Evolutionary conservation across 2,888 invertebrate genomes (phyloP).

Genomic region (Sturmia bella): DNA sequence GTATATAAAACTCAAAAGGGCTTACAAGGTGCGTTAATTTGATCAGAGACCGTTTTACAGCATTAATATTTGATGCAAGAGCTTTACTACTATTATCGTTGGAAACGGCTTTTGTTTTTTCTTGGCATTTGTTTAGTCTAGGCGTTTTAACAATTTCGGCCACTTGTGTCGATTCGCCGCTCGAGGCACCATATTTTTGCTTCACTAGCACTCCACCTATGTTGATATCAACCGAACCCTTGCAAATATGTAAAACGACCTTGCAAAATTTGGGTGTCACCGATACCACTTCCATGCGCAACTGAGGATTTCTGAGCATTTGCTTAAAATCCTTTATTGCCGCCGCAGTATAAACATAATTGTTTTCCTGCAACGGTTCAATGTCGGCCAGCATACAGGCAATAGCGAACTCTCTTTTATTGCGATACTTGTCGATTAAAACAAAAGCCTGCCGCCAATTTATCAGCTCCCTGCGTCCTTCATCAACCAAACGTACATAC

Average conservation of each 20-base stretch:
- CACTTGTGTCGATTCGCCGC: slow-evolving; percentile 78
- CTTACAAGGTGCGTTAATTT: slow-evolving; percentile 83
- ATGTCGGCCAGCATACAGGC: slow-evolving; percentile 81
- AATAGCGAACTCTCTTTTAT: slow-evolving; percentile 74
- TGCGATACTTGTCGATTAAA: slow-evolving; percentile 79
- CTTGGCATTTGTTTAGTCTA: slow-evolving; percentile 24
- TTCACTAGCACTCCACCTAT: slow-evolving; percentile 83
- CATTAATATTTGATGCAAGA: slow-evolving; percentile 1
- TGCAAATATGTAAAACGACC: slow-evolving; percentile 81
- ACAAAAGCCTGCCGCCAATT: slow-evolving; percentile 82
- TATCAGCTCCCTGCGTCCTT: slow-evolving; percentile 84
- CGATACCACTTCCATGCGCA: slow-evolving; percentile 80
- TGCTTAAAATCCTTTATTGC: slow-evolving; percentile 80
- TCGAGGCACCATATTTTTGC: slow-evolving; percentile 82
- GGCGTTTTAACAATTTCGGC: slow-evolving; percentile 57
- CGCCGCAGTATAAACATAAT: slow-evolving; percentile 79
- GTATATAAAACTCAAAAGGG: slow-evolving; percentile 85
- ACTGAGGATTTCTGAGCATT: slow-evolving; percentile 76
- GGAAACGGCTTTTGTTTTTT: not conserved
- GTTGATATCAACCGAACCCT: slow-evolving; percentile 80
- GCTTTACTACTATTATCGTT: slow-evolving; percentile 6
- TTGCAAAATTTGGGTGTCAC: slow-evolving; percentile 73
- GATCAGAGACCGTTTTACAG: slow-evolving; percentile 73
- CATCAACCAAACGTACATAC: slow-evolving; percentile 83
- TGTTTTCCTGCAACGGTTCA: slow-evolving; percentile 78